Evolutionary conservation across 2,113 vertebrate species (phyloP), one percentile per base, ranked within the genome.

Genomic region (Phodopus roborovskii): DNA sequence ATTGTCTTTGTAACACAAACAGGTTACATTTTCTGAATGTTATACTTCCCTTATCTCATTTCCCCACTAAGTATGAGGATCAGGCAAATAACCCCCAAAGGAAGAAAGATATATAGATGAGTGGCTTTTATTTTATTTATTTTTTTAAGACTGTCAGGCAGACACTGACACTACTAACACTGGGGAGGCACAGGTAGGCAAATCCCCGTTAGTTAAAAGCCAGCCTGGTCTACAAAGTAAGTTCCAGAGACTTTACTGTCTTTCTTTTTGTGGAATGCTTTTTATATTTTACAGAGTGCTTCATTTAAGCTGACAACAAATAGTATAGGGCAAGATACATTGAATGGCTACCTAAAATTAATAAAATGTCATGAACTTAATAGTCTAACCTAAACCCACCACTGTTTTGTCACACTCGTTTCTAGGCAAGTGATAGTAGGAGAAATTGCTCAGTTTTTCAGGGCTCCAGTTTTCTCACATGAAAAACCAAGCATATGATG

Each of bases 211-310:
- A 83, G 58, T 62, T 83, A n/a, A 62, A 62, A 62, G 24, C 81
- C n/a, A n/a, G 45, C 13, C 81, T 83, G 81, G 58, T 83, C 56
- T 83, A 42, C 58, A 62, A 28, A 83, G 58, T 26, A 39, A 83
- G 24, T 83, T 62, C 58, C 3, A 42, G 24, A 45, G 45, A 45
- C 45, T 45, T 45, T 45, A 45, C 45, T 45, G 45, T 45, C 45
- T 45, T 45, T 88, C 10, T 77, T 83, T 90, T 87, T 92, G 9
- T 92, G 92, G 71, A 94, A 81, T 19, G 84, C 50, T 50, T 86
- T 94, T 78, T 74, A 58, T 93, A 64, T 96, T 93, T 3, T 45
- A n/a, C n/a, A n/a, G n/a, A n/a, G n/a, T n/a, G n/a, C 88, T 83
- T 94, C 66, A 70, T 95, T 53, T 95, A 86, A 89, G 60, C 24